Evolutionary conservation across 2,888 invertebrate genomes (phyloP), one percentile per base, ranked within the genome.

Genomic region (Raillietiella orientalis): DNA sequence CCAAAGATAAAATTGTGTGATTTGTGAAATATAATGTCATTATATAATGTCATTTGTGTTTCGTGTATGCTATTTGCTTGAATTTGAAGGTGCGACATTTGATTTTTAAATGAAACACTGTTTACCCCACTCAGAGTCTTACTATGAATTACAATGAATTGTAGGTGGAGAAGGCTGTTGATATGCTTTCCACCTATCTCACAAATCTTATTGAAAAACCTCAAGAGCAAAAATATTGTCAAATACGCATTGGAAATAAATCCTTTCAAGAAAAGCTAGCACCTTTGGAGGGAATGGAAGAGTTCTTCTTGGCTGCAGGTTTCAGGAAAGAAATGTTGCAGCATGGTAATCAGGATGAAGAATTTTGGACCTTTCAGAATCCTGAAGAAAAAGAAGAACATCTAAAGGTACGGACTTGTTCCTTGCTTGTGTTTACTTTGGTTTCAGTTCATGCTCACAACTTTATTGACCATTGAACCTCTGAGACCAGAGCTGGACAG

Each of bases 191-290:
- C 37, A 77, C 74, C 45, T 84, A 84, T 50, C 47, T 90, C 35
- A 72, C 77, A 39, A 93, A 93, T 42, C 67, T 93, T 21, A 54
- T 75, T 3, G 59, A 61, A 23, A 58, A 75, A 45, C 82, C 82
- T 0, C 56, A 57, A 2, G 79, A 84, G 39, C 66, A 69, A 30
- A 93, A 90, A 42, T 93, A 63, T 45, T 64, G 66, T 37, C 75
- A 71, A 50, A 84, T 93, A 28, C 56, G 82, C 34, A 59, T 71
- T 53, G 59, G 61, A 3, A 90, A 87, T 45, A 64, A 64, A 53
- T 51, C 51, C 15, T 82, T 72, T 39, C 53, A 57, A 37, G 82
- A 84, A 27, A 63, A 70, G 42, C 74, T 87, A 1, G 52, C 59
- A 10, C 58, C 62, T 1, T 48, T 79, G 15, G 66, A 74, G 36